Evolutionary conservation across 1,140 invertebrate species (phyloP).

Genomic region (Gonatopus flavifemur): DNA sequence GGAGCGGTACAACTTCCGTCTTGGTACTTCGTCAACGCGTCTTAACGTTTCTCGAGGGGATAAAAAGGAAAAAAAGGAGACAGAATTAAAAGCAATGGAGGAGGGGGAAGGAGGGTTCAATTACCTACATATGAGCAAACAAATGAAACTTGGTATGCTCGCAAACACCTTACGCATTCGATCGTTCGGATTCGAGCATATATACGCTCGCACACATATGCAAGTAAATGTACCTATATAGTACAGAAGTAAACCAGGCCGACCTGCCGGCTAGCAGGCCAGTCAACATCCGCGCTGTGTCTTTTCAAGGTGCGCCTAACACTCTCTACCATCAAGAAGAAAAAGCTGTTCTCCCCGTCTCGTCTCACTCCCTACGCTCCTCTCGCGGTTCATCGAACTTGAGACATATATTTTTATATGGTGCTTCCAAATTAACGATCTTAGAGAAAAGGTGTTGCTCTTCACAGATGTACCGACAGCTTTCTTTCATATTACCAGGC

Average conservation of each 20-base stretch:
- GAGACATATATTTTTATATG: not conserved
- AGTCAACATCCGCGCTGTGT: constrained; percentile 47
- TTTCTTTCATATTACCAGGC: no score
- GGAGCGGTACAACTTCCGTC: constrained; percentile 30
- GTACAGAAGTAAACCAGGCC: constrained; percentile 57
- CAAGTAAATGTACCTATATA: constrained; percentile 4
- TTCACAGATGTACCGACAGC: not conserved
- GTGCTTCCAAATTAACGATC: no score
- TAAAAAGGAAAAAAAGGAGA: not conserved
- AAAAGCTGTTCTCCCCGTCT: constrained; percentile 32
- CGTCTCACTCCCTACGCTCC: constrained; percentile 7
- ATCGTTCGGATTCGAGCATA: constrained; percentile 13
- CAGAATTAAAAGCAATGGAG: constrained; percentile 4
- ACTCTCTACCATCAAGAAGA: constrained; percentile 47
- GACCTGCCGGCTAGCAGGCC: constrained; percentile 43
- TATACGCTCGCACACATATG: constrained; percentile 22
- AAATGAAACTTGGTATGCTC: constrained; percentile 27
- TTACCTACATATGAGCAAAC: constrained; percentile 44
- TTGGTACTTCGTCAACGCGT: constrained; percentile 11
- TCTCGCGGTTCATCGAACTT: constrained; percentile 17
- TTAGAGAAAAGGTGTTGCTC: no score
- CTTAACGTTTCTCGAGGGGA: constrained; percentile 13
- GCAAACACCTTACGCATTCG: constrained; percentile 42
- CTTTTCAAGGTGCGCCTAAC: constrained; percentile 45
- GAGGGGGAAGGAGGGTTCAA: constrained; percentile 23